A percentile compares a stretch with the other conserved stretches of the same genome.
phyloP scores from a whole-genome alignment of 2,113 vertebrate species.

The Argyrosomus japonicus region DNA sequence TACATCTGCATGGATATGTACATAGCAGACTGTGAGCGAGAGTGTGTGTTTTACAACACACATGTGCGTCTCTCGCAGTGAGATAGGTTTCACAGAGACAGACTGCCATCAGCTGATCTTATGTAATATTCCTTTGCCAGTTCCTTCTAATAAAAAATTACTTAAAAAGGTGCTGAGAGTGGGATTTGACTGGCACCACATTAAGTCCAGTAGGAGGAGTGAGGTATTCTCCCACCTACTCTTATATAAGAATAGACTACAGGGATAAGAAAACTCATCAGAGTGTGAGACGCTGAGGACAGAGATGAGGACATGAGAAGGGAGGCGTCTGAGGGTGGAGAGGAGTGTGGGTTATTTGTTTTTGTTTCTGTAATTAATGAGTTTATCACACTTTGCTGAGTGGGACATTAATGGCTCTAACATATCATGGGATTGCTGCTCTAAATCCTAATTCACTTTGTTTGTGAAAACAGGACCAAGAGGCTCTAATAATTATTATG shows the following conservation, averaged over 20 bases:
- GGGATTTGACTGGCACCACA: conserved; percentile 70
- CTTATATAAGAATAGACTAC: conserved; percentile 72
- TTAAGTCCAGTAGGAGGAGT: conserved; percentile 58
- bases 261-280: conserved; percentile 42
- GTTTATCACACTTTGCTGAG: conserved; percentile 24
- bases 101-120: conserved; percentile 74
- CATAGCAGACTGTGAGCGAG: conserved; percentile 27
- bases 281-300: conserved; percentile 47
- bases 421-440: background rate
- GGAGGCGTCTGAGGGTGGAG: conserved; percentile 11
- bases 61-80: conserved; percentile 28
- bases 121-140: conserved; percentile 74
- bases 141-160: conserved; percentile 60
- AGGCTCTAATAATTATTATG: background rate
- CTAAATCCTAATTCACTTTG: background rate
- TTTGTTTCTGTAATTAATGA: conserved; percentile 46
- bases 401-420: conserved; percentile 5
- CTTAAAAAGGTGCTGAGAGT: conserved; percentile 67
- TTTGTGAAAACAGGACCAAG: background rate
- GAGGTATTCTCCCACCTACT: conserved; percentile 73
- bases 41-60: conserved; percentile 59
- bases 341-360: conserved; percentile 43
- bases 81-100: conserved; percentile 59
- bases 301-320: conserved; percentile 8
- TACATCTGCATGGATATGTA: conserved; percentile 58